Conservation (phyloP, 2,888 invertebrate species). For the Rhorus exstirpatorius region DNA sequence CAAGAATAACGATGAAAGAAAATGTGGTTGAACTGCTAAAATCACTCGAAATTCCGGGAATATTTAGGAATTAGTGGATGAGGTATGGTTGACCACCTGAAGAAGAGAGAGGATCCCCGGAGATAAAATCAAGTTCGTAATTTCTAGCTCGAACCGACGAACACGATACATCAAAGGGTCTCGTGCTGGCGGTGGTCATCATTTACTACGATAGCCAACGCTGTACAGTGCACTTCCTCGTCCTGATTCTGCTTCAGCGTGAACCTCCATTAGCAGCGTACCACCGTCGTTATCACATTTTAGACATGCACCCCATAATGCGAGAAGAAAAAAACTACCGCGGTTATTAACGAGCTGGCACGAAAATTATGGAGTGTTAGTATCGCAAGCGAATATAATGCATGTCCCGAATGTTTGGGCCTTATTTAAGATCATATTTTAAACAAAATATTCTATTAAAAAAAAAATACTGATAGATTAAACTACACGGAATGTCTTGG, state of each 20-base stretch:
- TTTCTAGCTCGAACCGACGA: conserved; percentile 26
- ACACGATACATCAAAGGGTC: conserved; percentile 51
- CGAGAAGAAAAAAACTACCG: conserved; percentile 47
- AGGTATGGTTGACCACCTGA: conserved; percentile 42
- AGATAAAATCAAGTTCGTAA: conserved; percentile 46
- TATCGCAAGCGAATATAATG: too few species aligned
- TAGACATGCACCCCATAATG: conserved; percentile 27
- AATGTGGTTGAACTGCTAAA: background rate
- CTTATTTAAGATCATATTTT: too few species aligned
- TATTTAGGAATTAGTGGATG: conserved; percentile 27
- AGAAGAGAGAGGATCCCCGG: background rate
- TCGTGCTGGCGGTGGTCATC: conserved; percentile 11
- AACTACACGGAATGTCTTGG: too few species aligned
- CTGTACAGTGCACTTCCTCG: conserved; percentile 27
- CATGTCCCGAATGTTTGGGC: too few species aligned
- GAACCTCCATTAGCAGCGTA: conserved; percentile 58
- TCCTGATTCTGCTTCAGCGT: conserved; percentile 43
- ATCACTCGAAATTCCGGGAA: conserved; percentile 9
- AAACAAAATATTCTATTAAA: too few species aligned
- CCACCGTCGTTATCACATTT: conserved; percentile 58
- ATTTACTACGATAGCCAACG: conserved; percentile 28
- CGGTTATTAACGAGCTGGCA: background rate
- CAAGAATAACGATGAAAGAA: background rate
- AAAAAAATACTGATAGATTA: too few species aligned
- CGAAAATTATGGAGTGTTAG: too few species aligned